Percentiles rank a stretch among this genome's conserved stretches.
Evolutionary conservation across 1,140 invertebrate species (phyloP).

Genomic region (Pentalonia nigronervosa): DNA sequence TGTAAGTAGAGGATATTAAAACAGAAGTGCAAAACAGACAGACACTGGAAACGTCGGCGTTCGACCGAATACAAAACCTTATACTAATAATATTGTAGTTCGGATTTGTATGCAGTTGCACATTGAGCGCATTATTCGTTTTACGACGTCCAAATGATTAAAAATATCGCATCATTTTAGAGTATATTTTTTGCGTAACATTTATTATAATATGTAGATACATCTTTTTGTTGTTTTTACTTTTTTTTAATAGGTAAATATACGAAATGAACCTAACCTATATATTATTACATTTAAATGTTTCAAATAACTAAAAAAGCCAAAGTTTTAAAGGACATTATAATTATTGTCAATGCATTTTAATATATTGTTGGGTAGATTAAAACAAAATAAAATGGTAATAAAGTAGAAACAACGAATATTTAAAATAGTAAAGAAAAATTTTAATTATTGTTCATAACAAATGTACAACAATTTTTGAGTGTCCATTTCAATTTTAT

Average conservation of each 20-base stretch:
- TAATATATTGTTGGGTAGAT: no score
- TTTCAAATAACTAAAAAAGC: neutral
- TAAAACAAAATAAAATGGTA: no score
- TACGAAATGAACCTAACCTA: neutral
- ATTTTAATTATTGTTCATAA: no score
- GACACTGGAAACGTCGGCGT: neutral
- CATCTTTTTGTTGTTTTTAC: neutral
- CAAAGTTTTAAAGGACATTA: neutral
- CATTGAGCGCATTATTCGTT: neutral
- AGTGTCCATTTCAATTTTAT: neutral
- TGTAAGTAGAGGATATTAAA: neutral
- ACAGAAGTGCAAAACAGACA: neutral
- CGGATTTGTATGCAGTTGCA: neutral
- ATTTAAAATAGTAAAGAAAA: no score
- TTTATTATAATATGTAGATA: neutral
- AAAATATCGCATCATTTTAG: neutral
- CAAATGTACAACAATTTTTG: no score
- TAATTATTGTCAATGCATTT: no score
- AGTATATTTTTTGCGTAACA: neutral
- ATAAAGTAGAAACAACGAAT: no score
- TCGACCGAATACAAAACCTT: neutral
- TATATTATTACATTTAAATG: neutral
- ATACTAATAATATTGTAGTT: neutral
- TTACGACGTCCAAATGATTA: neutral
- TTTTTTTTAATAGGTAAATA: no score